Conservation (phyloP, 2,888 invertebrate species). For the Cordylochernes scorpioides region DNA sequence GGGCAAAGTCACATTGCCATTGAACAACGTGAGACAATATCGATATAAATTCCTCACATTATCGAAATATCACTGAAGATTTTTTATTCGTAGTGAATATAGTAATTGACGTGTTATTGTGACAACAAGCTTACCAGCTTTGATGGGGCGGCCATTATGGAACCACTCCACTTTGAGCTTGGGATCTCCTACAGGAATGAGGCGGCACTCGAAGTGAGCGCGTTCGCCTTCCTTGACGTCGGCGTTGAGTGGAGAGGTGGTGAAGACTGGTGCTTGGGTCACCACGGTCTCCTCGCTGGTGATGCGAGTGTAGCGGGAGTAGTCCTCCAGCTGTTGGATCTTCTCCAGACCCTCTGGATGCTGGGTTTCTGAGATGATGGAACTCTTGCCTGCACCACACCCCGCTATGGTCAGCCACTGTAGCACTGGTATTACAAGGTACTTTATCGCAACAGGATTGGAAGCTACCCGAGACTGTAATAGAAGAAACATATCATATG, state of each 20-base stretch:
- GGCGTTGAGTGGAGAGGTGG: constrained; percentile 64
- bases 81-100: no score
- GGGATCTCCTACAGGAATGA: constrained; percentile 76
- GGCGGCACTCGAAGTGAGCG: constrained; percentile 73
- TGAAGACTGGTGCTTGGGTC: constrained; percentile 72
- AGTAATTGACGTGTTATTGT: no score
- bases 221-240: constrained; percentile 80
- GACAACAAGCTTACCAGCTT: constrained; percentile 32
- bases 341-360: constrained; percentile 74
- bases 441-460: no score
- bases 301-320: constrained; percentile 36
- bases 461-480: no score
- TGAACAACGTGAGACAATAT: no score
- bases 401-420: no score
- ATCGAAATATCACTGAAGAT: no score
- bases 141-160: constrained; percentile 56
- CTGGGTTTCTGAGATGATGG: constrained; percentile 53
- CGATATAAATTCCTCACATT: no score
- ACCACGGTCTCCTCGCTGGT: constrained; percentile 54
- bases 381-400: constrained; percentile 10
- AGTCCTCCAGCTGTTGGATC: constrained; percentile 53
- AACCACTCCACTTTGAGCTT: constrained; percentile 88
- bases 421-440: no score
- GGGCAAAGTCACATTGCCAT: no score
- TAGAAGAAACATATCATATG: no score